Evolutionary conservation across 2,113 vertebrate species (phyloP), one percentile per base, ranked within the genome.

Genomic region (Hydrolagus affinis): DNA sequence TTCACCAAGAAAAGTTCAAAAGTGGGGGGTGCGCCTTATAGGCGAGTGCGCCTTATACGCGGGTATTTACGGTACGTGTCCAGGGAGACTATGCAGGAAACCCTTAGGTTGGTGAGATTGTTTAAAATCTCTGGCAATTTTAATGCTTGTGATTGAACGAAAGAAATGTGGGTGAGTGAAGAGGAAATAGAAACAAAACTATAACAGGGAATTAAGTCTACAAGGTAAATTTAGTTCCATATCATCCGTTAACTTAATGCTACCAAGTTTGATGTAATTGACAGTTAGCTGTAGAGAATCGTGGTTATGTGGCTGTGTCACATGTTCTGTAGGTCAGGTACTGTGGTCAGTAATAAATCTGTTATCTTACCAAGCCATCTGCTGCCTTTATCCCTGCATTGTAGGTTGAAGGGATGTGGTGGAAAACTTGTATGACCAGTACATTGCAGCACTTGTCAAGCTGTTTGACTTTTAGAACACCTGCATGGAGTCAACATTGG

Each of bases 261-360:
- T 89, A 88, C 88, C 86, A 78, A 86, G 90, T 85, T 44, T 9
- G 2, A 64, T 85, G 85, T 85, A 60, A 86, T 87, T 92, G 89
- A 87, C 89, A 90, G 90, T 91, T 93, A 87, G 89, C 89, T 87
- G 87, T 88, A 88, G 86, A 90, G 85, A 89, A n/a, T 87, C 90
- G 89, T 91, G 90, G 87, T 92, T 91, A 88, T n/a, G 0, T 88
- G 88, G 85, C 87, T 90, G 87, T 90, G 90, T 89, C 86, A 89
- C 89, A 90, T 90, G 88, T 86, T 87, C 86, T 85, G 70, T 86
- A 89, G 86, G 69, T 89, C 87, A 77, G 19, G 30, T 62, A 85
- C 0, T 90, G 89, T 91, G 91, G 80, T 88, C 88, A 86, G 66
- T 28, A 87, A 86, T 83, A 86, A 71, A 7, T 85, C 86, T 85